phyloP scores from a whole-genome alignment of 2,113 vertebrate species.

The Eclectus roratus region DNA sequence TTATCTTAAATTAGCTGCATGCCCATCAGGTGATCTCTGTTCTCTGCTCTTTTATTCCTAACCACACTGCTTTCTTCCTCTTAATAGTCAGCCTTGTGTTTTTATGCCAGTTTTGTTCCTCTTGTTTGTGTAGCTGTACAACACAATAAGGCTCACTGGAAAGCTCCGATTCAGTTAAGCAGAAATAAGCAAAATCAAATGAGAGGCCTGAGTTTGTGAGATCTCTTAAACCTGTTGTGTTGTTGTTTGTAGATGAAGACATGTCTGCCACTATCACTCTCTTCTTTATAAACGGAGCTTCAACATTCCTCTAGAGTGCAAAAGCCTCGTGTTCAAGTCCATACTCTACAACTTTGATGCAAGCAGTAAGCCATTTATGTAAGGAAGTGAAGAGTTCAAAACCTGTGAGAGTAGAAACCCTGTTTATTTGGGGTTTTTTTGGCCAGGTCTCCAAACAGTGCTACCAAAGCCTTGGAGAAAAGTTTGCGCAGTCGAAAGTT shows the following conservation, averaged over 20 bases:
- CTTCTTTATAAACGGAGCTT: background rate
- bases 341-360: background rate
- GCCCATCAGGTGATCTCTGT: background rate
- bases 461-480: background rate
- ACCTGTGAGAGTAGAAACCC: background rate
- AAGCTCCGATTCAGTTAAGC: background rate
- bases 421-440: background rate
- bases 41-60: background rate
- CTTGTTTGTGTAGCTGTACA: background rate
- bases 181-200: background rate
- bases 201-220: background rate
- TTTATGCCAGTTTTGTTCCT: background rate
- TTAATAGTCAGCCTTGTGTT: background rate
- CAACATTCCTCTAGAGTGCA: accelerated
- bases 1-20: background rate
- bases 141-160: background rate
- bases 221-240: background rate
- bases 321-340: background rate
- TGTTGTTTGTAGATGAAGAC: background rate
- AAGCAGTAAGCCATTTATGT: background rate
- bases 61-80: background rate
- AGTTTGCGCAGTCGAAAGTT: background rate
- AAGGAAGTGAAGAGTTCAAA: background rate
- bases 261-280: background rate
- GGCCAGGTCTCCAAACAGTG: background rate